A percentile compares a stretch with the other conserved stretches of the same genome.
These are phyloP conservation scores for Cenopis cana DNA, from an alignment of 2,888 invertebrate genomes.

Conservation along the genomic window DNA sequence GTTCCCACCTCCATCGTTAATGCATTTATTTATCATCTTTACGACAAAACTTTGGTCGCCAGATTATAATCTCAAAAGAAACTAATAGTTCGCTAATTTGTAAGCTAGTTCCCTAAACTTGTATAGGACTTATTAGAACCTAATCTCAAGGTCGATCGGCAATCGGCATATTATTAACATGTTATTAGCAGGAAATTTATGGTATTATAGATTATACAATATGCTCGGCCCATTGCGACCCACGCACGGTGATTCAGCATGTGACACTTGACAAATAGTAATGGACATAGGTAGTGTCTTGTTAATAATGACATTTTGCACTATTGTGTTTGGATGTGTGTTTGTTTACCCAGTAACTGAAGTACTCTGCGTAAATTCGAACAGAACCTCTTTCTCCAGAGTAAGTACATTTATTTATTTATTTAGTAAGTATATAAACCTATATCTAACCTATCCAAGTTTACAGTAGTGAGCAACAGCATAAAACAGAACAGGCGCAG, in stretches of 20 bases:
- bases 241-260: slow-evolving; percentile 44
- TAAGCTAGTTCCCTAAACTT: slow-evolving; percentile 20
- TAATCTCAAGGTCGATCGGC: slow-evolving; percentile 35
- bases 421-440: no score
- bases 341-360: neutral
- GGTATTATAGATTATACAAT: slow-evolving; percentile 35
- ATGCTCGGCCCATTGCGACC: slow-evolving; percentile 24
- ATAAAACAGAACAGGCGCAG: no score
- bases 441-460: no score
- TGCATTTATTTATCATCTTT: slow-evolving; percentile 17
- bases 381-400: neutral
- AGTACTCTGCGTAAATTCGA: neutral
- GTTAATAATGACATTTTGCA: slow-evolving; percentile 31
- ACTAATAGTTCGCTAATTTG: slow-evolving; percentile 20
- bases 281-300: slow-evolving; percentile 31
- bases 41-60: slow-evolving; percentile 29
- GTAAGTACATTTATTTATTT: no score
- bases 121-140: slow-evolving; percentile 25
- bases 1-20: neutral
- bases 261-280: slow-evolving; percentile 48
- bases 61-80: slow-evolving; percentile 21
- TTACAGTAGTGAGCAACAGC: no score
- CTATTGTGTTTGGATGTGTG: neutral
- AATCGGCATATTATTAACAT: slow-evolving; percentile 34
- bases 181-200: slow-evolving; percentile 32